phyloP scores from a whole-genome alignment of 2,888 invertebrate genomes.

The Orthonychiurus folsomi region DNA sequence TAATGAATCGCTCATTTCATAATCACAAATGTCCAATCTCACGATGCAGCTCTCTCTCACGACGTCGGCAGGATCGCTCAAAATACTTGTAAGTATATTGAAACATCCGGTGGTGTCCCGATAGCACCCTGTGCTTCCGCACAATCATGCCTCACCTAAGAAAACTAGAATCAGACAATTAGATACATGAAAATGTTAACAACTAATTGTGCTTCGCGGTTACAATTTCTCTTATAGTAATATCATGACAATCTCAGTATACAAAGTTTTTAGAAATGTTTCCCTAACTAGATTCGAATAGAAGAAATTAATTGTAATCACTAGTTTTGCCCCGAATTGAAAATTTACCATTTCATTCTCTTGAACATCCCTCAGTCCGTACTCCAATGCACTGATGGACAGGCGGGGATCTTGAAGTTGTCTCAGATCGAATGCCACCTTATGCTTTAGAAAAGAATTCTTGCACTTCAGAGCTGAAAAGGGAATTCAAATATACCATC shows the following conservation, averaged over 20 bases:
- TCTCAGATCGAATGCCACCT: constrained; percentile 94
- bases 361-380: constrained; percentile 58
- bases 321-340: not conserved
- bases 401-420: constrained; percentile 75
- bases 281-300: not conserved
- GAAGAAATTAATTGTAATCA: not conserved
- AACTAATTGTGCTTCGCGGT: too few species aligned
- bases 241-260: too few species aligned
- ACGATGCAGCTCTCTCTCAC: constrained; percentile 90
- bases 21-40: constrained; percentile 95
- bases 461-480: constrained; percentile 1
- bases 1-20: constrained; percentile 80
- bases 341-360: constrained; percentile 85
- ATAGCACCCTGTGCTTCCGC: constrained; percentile 97
- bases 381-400: constrained; percentile 63
- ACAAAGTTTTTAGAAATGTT: too few species aligned
- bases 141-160: constrained; percentile 73
- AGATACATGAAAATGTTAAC: too few species aligned
- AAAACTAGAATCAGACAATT: not conserved
- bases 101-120: constrained; percentile 80
- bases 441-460: constrained; percentile 90
- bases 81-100: constrained; percentile 62
- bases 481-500: constrained; percentile 5
- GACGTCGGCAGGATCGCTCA: constrained; percentile 70
- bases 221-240: too few species aligned